Evolutionary conservation across 2,888 invertebrate genomes (phyloP).

Genomic region (Heliconius cydno): DNA sequence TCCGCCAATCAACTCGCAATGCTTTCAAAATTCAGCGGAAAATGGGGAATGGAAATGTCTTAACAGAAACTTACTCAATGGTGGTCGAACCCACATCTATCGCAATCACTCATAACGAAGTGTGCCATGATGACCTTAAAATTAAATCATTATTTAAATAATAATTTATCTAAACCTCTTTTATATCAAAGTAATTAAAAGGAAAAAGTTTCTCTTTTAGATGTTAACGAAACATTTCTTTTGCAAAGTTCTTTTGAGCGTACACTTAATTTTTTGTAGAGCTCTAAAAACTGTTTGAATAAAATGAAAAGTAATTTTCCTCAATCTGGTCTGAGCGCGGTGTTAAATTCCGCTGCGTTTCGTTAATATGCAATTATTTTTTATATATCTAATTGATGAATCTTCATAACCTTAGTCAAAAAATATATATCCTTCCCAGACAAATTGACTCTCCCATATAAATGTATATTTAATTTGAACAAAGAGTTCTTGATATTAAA

Average conservation of each 20-base stretch:
- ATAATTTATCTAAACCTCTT: background rate
- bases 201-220: constrained; percentile 10
- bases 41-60: too few relatives aligned
- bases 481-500: too few relatives aligned
- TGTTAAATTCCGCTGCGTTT: background rate
- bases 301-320: background rate
- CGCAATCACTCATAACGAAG: background rate
- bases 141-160: background rate
- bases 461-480: too few relatives aligned
- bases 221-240: constrained; percentile 6
- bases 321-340: background rate
- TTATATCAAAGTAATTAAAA: constrained; percentile 16
- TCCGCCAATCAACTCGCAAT: too few relatives aligned
- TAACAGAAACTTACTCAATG: too few relatives aligned
- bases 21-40: too few relatives aligned
- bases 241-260: background rate
- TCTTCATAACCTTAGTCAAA: too few relatives aligned
- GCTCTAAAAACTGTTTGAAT: background rate
- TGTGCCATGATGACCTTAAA: background rate
- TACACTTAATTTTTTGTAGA: background rate
- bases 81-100: background rate
- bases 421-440: too few relatives aligned
- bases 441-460: too few relatives aligned
- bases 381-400: too few relatives aligned
- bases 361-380: background rate